Evolutionary conservation across 1,140 invertebrate genomes (phyloP), one percentile per base, ranked within the genome.

Genomic region (Zaprionus taronus): DNA sequence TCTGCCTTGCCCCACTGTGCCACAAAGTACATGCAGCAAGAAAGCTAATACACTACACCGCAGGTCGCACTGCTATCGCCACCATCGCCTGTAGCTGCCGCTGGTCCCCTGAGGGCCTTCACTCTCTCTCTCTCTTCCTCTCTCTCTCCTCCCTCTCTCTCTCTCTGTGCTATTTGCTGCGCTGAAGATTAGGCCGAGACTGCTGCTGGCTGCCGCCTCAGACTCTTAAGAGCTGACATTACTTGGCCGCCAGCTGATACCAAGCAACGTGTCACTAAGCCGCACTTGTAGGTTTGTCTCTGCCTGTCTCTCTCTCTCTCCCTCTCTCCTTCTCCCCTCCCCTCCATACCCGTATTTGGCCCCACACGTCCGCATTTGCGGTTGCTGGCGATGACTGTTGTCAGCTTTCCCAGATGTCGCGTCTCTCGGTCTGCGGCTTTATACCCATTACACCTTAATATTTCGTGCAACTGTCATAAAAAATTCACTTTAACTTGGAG

Each of bases 371-470:
- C 24, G 15, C 11, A 34, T 14, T 73, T 83, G 80, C 71, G 77
- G 83, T 83, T 71, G 31, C 62, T 6, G 34, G 53, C 36, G 36
- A 14, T 38, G 47, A 77, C 78, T 72, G 79, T 64, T 86, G 83
- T 77, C 70, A 83, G 80, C 77, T 83, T 79, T 81, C 65, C 74
- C 51, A 79, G 55, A 70, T 38, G 36, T 38, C 14, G 38, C 38
- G 38, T 79, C 77, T 56, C 22, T 28, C 15, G 15, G 26, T 31
- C 5, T 57, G 75, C 72, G 63, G 75, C 85, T 89, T 84, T 81
- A 85, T 80, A 65, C 75, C 81, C 85, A 90, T 89, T 85, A 85
- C 79, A 90, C 85, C 85, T 89, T 89, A 80, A 85, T 89, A 89
- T 90, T 84, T 90, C 85, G 85, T 81, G 84, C 84, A 81, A 89